Base-by-base conservation (phyloP, 2,113 vertebrate species). In the Osmerus mordax region DNA sequence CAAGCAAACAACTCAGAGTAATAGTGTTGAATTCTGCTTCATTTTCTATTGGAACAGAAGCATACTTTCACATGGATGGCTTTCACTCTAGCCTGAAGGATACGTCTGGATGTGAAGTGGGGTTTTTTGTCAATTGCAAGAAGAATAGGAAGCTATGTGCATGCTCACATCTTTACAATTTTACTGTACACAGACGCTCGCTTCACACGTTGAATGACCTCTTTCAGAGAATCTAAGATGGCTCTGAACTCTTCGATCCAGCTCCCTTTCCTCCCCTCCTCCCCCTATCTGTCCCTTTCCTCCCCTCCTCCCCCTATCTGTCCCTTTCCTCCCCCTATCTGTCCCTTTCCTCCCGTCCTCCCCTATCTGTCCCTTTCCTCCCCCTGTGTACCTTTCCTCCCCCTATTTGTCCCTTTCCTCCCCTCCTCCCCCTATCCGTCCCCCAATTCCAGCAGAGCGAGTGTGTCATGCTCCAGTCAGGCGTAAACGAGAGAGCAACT, bases 391-490 rank as follows among this genome's bases (percentile, higher is more conserved):
- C 21, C 21, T 21, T 21, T 21, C 21, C 21, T 21, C 21, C 21
- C 21, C 21, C 21, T 21, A 21, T 21, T 1, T 21, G 21, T 21
- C 21, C 21, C 21, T 21, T 21, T 21, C 21, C 21, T 21, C 21
- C 21, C 21, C 21, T 21, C 21, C 21, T 21, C 21, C 21, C 21
- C 21, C 55, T 18, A 5, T 56, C 55, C 21, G 21, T 61, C 59
- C 25, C 65, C 47, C n/a, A 14, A 19, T 76, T 74, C 54, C 51
- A 54, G 59, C 76, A 28, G 21, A 72, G 72, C 61, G 71, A 29
- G 60, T 41, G 0, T 76, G 70, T 47, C 72, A 74, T 71, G 72
- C 80, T 70, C 60, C 77, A 82, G 83, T 78, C 70, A 82, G 52
- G 71, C 73, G 70, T 74, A 58, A 74, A 78, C 65, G 62, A 67